These are phyloP conservation scores for Holotrichia oblita DNA, from an alignment of 1,140 invertebrate genomes.

Conservation along the genomic window DNA sequence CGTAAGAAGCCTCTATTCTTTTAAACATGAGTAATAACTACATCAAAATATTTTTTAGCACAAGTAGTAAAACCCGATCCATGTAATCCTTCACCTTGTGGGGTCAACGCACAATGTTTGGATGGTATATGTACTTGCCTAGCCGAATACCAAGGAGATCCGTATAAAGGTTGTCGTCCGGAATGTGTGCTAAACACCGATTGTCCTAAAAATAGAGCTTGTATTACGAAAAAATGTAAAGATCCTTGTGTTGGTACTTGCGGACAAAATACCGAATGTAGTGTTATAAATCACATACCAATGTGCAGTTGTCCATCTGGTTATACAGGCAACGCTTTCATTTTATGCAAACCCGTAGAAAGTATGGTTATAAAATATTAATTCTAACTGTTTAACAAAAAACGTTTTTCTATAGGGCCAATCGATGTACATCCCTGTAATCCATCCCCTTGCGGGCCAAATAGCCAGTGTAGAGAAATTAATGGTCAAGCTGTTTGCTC, in stretches of 20 bases:
- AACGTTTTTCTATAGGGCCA: slow-evolving; percentile 41
- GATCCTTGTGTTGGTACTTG: slow-evolving; percentile 71
- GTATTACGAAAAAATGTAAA: slow-evolving; percentile 68
- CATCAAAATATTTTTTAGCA: slow-evolving; percentile 34
- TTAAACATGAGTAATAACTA: not conserved
- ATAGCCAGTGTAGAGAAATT: slow-evolving; percentile 69
- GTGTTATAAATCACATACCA: slow-evolving; percentile 70
- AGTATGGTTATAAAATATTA: slow-evolving; percentile 59
- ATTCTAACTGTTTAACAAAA: slow-evolving; percentile 1
- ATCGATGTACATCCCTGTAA: slow-evolving; percentile 61
- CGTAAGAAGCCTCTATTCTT: slow-evolving; percentile 44
- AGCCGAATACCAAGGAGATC: slow-evolving; percentile 64
- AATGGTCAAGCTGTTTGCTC: slow-evolving; percentile 69
- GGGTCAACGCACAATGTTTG: slow-evolving; percentile 60
- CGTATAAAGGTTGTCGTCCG: slow-evolving; percentile 67
- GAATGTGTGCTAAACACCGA: slow-evolving; percentile 70
- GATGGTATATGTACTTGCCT: slow-evolving; percentile 64
- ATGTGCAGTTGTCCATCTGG: slow-evolving; percentile 68
- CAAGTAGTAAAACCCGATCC: slow-evolving; percentile 55
- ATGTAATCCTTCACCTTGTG: slow-evolving; percentile 65
- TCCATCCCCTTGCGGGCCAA: slow-evolving; percentile 70
- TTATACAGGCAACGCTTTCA: slow-evolving; percentile 68
- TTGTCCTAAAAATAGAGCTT: slow-evolving; percentile 69
- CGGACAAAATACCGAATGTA: slow-evolving; percentile 69
- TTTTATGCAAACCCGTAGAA: slow-evolving; percentile 63